A percentile compares a stretch with the other conserved stretches of the same genome.
These are phyloP conservation scores for Sympetrum striolatum DNA, from an alignment of 2,888 invertebrate genomes.

Conservation along the genomic window DNA sequence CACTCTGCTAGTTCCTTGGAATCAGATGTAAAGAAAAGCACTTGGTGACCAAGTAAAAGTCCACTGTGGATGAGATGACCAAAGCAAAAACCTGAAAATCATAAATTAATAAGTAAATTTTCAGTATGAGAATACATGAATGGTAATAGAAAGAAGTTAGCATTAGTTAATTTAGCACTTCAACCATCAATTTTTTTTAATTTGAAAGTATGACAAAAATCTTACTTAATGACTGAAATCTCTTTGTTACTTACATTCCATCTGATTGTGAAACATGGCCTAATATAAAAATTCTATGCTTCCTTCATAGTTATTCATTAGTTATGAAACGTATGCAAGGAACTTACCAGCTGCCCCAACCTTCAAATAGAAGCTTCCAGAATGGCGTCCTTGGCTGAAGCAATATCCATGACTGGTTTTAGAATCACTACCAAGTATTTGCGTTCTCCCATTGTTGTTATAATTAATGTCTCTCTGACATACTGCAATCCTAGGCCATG, in stretches of 20 bases:
- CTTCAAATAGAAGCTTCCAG: slow-evolving; percentile 77
- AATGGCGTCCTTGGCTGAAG: slow-evolving; percentile 73
- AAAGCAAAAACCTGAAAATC: slow-evolving; percentile 73
- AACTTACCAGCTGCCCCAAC: slow-evolving; percentile 72
- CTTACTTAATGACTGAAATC: neutral
- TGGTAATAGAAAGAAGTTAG: neutral
- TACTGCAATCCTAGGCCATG: neutral
- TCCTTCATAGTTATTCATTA: neutral
- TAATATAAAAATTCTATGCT: neutral
- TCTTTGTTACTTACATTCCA: neutral
- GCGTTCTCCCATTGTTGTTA: neutral
- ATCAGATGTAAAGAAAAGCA: slow-evolving; percentile 66
- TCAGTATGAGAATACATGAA: neutral
- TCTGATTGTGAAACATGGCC: too few species aligned
- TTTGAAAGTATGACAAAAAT: neutral
- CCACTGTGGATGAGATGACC: slow-evolving; percentile 79
- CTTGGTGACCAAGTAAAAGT: slow-evolving; percentile 72
- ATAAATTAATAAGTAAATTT: neutral
- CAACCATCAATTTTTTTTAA: neutral
- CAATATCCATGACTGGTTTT: slow-evolving; percentile 60
- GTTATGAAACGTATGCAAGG: neutral
- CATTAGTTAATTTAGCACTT: neutral
- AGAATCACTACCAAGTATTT: neutral
- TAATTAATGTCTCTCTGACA: neutral
- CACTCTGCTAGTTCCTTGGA: slow-evolving; percentile 67